Evolutionary conservation across 1,140 invertebrate species (phyloP).

Genomic region (Papilio xuthus): DNA sequence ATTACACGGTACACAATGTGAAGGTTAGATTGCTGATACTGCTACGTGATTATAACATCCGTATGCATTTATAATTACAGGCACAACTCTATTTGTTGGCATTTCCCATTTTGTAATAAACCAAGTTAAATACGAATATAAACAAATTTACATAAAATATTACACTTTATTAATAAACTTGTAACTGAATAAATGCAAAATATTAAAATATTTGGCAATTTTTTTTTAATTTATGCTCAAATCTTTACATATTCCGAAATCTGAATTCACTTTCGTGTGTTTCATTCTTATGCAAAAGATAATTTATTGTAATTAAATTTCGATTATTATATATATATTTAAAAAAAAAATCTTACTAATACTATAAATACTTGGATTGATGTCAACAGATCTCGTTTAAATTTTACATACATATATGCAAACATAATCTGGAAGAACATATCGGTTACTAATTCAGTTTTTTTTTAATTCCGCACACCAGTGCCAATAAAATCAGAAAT

Average conservation of each 20-base stretch:
- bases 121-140: neutral
- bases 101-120: neutral
- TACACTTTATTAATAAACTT: neutral
- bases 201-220: neutral
- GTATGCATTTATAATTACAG: neutral
- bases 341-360: no score
- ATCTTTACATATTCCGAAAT: neutral
- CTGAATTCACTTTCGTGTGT: neutral
- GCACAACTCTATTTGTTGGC: neutral
- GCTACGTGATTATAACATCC: slow-evolving; percentile 19
- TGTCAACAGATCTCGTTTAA: no score
- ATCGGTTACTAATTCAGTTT: no score
- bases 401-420: no score
- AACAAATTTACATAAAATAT: neutral
- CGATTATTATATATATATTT: no score
- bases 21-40: neutral
- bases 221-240: neutral
- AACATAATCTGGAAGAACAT: no score
- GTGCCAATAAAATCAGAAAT: neutral
- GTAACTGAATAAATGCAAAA: neutral
- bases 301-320: no score
- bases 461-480: no score
- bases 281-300: neutral
- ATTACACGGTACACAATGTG: neutral
- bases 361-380: no score